Evolutionary conservation across 2,797 vertebrate genomes (phyloP), one percentile per base, ranked within the genome.

Genomic region (Nasua narica): DNA sequence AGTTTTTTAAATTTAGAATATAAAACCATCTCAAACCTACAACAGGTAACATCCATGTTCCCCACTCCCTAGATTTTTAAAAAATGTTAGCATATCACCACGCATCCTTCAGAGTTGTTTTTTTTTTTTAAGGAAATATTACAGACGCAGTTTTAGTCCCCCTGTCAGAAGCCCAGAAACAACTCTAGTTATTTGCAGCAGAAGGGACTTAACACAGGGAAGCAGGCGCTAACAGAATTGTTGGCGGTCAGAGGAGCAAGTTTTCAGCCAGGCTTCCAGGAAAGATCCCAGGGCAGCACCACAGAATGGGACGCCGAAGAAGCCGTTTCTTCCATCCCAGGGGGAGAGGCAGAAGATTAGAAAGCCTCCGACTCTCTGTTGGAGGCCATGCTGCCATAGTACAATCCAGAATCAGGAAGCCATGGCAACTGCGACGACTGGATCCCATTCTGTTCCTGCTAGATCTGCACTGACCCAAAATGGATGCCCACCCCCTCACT

Each of bases 81-180:
- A 0, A 3, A 70, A 81, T 69, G 15, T 72, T 88, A 88, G 56
- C 58, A 27, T 91, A 74, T 14, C 90, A 67, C 32, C 21, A 67
- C 46, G 87, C 91, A 76, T 94, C 32, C 29, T 67, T 91, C 23
- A 25, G 37, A 52, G 18, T 2, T 35, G 40, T 84, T 27, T 27
- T 58, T 86, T 67, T 84, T 92, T 88, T 78, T 87, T 46, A 37
- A 94, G 77, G 70, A 83, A 88, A 88, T 67, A 32, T 54, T 56
- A 58, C 10, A 62, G 32, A 25, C 46, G 46, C 19, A 65, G 32
- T 48, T 87, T 90, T 54, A 74, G 76, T 79, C 19, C 67, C 60
- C 11, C 1, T 92, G 29, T 70, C 6, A 70, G 37, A 81, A 94
- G 70, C 67, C 62, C 21, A 93, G 58, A 37, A 70, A 35, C 13